phyloP scores from a whole-genome alignment of 1,140 invertebrate species.

The Drosophila varians region DNA sequence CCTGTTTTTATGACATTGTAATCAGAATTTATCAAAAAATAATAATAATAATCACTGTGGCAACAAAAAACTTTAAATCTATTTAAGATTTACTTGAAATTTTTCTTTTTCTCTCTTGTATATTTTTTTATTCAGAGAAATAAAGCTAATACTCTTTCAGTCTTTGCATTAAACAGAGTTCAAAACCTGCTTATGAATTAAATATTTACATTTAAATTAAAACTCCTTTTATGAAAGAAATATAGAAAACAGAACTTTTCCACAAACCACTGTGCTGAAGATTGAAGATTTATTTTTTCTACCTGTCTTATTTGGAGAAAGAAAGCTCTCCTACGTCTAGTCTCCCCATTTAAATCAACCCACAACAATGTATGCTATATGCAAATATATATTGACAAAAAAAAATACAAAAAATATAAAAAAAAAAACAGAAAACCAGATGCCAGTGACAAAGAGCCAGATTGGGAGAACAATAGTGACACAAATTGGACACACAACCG shows the following conservation, averaged over 20 bases:
- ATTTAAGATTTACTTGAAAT: no score
- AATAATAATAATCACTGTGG: no score
- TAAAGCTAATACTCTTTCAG: no score
- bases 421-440: constrained; percentile 22
- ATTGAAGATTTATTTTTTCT: constrained; percentile 2
- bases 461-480: constrained; percentile 45
- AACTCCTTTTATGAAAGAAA: no score
- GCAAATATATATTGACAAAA: constrained; percentile 29
- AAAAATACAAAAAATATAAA: constrained; percentile 2
- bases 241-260: no score
- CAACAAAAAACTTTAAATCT: no score
- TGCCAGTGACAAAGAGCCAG: constrained; percentile 19
- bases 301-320: constrained; percentile 1
- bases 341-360: constrained; percentile 29
- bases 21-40: no score
- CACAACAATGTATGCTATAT: constrained; percentile 30
- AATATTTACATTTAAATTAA: no score
- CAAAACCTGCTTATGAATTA: no score
- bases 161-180: no score
- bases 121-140: no score
- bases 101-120: no score
- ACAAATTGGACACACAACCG: constrained; percentile 28
- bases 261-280: neutral
- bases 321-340: constrained; percentile 25
- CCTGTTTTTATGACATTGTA: neutral